phyloP scores from a whole-genome alignment of 2,888 invertebrate genomes.

The Hybos culiciformis region DNA sequence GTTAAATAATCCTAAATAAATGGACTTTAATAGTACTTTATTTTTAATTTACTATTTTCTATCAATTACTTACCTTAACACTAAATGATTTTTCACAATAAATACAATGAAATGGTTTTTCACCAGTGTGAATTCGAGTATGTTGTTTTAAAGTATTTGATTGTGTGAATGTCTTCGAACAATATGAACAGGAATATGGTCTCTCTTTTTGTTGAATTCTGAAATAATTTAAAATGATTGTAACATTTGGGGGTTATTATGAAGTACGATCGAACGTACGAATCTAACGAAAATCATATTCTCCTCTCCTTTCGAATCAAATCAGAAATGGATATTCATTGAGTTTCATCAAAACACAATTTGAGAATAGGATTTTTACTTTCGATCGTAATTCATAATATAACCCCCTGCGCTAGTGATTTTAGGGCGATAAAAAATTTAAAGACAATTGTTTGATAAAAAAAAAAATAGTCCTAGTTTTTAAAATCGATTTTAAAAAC shows the following conservation, averaged over 20 bases:
- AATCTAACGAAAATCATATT: too few relatives aligned
- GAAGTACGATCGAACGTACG: not conserved
- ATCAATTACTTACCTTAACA: conserved; percentile 35
- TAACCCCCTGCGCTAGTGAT: too few relatives aligned
- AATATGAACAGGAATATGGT: conserved; percentile 35
- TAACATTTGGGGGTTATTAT: conserved; percentile 1
- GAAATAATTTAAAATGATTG: conserved; percentile 7
- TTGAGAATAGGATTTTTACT: too few relatives aligned
- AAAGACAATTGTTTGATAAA: too few relatives aligned
- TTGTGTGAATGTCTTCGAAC: conserved; percentile 35
- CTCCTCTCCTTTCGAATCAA: too few relatives aligned
- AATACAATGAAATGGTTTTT: not conserved
- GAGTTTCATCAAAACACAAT: too few relatives aligned
- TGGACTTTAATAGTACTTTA: not conserved
- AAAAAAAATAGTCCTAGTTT: too few relatives aligned
- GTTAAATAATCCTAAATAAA: conserved; percentile 32
- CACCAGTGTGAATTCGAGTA: conserved; percentile 36
- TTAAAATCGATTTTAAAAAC: too few relatives aligned
- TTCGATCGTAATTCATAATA: too few relatives aligned
- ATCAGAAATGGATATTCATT: too few relatives aligned
- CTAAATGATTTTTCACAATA: conserved; percentile 31
- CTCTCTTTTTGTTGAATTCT: conserved; percentile 29
- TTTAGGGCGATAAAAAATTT: too few relatives aligned
- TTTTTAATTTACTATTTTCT: conserved; percentile 6
- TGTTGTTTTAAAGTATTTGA: conserved; percentile 36